Evolutionary conservation across 2,888 invertebrate genomes (phyloP).

Genomic region (Stenodera caucasica): DNA sequence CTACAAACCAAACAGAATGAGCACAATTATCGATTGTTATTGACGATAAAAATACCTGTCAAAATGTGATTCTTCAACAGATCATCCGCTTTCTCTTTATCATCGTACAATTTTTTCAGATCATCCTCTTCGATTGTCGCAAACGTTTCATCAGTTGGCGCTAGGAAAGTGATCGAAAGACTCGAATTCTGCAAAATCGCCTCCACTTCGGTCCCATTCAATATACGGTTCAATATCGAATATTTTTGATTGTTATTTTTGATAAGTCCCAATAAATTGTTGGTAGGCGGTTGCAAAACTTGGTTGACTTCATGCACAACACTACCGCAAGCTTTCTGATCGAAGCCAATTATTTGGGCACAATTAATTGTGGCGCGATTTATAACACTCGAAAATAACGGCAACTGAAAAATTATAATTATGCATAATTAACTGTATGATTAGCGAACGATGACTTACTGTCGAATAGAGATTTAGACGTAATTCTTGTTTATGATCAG

Average conservation of each 20-base stretch:
- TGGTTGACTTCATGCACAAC: conserved; percentile 68
- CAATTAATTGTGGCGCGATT: conserved; percentile 70
- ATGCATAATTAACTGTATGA: no score
- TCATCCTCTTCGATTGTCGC: conserved; percentile 56
- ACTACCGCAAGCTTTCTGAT: conserved; percentile 69
- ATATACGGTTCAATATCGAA: conserved; percentile 54
- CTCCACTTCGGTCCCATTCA: conserved; percentile 57
- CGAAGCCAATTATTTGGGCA: conserved; percentile 63
- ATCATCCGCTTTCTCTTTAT: conserved; percentile 56
- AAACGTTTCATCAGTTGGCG: conserved; percentile 63
- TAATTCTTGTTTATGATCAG: conserved; percentile 55
- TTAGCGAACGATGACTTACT: conserved; percentile 39
- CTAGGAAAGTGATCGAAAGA: conserved; percentile 61
- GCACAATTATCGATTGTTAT: not conserved
- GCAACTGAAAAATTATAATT: conserved; percentile 53
- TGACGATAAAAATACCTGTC: conserved; percentile 55
- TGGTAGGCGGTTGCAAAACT: conserved; percentile 59
- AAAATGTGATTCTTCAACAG: conserved; percentile 60
- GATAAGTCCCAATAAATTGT: conserved; percentile 58
- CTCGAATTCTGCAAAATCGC: conserved; percentile 54
- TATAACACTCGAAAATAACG: conserved; percentile 60
- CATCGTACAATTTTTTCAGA: conserved; percentile 54
- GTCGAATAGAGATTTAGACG: conserved; percentile 65
- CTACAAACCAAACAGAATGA: conserved; percentile 41
- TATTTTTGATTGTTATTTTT: conserved; percentile 52